Conservation (phyloP, 2,113 vertebrate species). For the Percopsis transmontana region DNA sequence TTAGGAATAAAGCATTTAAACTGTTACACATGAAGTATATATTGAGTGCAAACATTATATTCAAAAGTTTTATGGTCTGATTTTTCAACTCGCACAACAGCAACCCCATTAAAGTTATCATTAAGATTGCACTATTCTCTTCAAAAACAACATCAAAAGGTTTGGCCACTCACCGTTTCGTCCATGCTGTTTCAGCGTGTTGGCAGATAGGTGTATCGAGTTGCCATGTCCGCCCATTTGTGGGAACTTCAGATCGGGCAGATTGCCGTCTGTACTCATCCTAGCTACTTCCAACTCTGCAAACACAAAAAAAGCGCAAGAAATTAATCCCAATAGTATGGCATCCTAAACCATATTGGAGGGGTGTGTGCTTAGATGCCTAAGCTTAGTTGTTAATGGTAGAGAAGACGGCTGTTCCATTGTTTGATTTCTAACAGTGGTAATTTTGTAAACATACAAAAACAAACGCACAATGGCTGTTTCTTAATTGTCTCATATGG, state of each 20-base stretch:
- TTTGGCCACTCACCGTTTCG: slow-evolving; percentile 84
- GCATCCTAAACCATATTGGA: neutral
- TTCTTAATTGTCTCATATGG: too few relatives aligned
- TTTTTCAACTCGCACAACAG: slow-evolving; percentile 2
- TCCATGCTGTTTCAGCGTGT: slow-evolving; percentile 94
- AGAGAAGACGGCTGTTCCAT: too few relatives aligned
- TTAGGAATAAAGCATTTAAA: neutral
- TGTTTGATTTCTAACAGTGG: too few relatives aligned
- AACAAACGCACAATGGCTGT: too few relatives aligned
- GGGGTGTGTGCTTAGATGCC: too few relatives aligned
- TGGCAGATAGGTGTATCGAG: slow-evolving; percentile 93
- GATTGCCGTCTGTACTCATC: slow-evolving; percentile 94
- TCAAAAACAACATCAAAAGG: too few relatives aligned
- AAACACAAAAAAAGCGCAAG: slow-evolving; percentile 4
- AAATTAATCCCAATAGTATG: neutral
- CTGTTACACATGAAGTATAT: too few relatives aligned
- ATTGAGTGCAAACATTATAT: too few relatives aligned
- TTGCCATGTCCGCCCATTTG: slow-evolving; percentile 89
- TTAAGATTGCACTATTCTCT: neutral
- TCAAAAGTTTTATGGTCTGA: too few relatives aligned
- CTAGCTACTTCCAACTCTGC: slow-evolving; percentile 95
- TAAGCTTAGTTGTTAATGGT: too few relatives aligned
- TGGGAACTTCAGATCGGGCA: slow-evolving; percentile 94
- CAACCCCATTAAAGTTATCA: neutral
- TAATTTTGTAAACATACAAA: too few relatives aligned